Percentiles rank a stretch among this genome's conserved stretches.
Evolutionary conservation across 2,113 vertebrate genomes (phyloP).

Genomic region (Antigone vipio): DNA sequence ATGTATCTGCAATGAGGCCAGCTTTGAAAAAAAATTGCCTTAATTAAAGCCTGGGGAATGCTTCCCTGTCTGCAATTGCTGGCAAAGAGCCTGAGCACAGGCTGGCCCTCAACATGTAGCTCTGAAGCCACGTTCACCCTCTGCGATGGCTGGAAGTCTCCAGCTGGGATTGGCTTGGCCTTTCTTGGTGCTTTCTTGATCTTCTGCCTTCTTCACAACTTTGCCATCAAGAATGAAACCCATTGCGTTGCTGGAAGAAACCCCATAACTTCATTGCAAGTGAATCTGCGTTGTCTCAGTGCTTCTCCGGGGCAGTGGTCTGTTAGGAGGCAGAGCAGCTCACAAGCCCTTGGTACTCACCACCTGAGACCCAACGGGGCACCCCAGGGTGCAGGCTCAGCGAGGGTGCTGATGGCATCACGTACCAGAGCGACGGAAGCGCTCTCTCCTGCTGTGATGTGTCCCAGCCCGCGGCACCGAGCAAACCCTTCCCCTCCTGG

Average conservation of each 20-base stretch:
- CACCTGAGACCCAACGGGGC: background rate
- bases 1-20: background rate
- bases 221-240: background rate
- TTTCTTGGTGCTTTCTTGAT: background rate
- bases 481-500: background rate
- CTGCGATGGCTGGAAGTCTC: background rate
- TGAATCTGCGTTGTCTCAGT: fast-evolving
- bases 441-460: fast-evolving
- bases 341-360: background rate
- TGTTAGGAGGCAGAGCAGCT: background rate
- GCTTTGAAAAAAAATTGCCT: background rate
- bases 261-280: too few relatives aligned
- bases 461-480: fast-evolving
- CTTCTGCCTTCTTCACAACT: background rate
- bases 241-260: background rate
- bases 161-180: background rate
- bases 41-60: background rate
- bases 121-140: background rate
- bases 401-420: fast-evolving
- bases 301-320: background rate
- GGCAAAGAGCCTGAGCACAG: background rate
- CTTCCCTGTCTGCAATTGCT: background rate
- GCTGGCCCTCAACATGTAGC: background rate
- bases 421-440: background rate
- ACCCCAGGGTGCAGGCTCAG: background rate